Evolutionary conservation across 2,113 vertebrate genomes (phyloP), one percentile per base, ranked within the genome.

Genomic region (Oenanthe oenanthe): DNA sequence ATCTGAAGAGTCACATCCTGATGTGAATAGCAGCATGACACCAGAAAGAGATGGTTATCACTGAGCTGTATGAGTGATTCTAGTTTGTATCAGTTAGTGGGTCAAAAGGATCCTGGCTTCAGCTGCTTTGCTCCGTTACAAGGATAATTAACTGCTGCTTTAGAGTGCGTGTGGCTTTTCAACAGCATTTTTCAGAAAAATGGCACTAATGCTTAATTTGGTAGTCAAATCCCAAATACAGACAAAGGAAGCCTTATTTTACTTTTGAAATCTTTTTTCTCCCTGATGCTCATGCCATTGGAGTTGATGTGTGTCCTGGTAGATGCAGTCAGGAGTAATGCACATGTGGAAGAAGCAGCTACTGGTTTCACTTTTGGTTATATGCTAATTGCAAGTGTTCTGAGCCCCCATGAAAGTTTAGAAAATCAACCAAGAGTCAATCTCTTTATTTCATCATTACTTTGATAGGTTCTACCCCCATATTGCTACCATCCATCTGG

Each of bases 41-140:
- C 85, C 72, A 88, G 51, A 83, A 74, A 26, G 83, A 85, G 94
- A 92, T 94, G 85, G 72, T 60, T 94, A 92, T 96, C 94, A 88
- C 79, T 0, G 0, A 88, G 57, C 67, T 84, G 29, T 84, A 88
- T 94, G 91, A 92, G 51, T 73, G 60, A 90, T 90, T 67, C 60
- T 66, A 67, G 72, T 91, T 60, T 88, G 67, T 50, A 63, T 88
- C 79, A 74, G 58, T 38, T 42, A 12, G 38, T 58, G 67, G 42
- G 77, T 96, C 94, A 96, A 90, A 96, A 77, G 47, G 38, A 65
- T 75, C 50, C 42, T 76, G 62, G 15, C 53, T 96, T 90, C 58
- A 89, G 67, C 75, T 85, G 88, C 22, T 85, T 66, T 89, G 79
- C 50, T 85, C 31, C 3, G 2, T 76, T 85, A 29, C 12, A 2